These are phyloP conservation scores for Leptinotarsa defecta DNA, from an alignment of 1,140 invertebrate genomes.

Conservation along the genomic window DNA sequence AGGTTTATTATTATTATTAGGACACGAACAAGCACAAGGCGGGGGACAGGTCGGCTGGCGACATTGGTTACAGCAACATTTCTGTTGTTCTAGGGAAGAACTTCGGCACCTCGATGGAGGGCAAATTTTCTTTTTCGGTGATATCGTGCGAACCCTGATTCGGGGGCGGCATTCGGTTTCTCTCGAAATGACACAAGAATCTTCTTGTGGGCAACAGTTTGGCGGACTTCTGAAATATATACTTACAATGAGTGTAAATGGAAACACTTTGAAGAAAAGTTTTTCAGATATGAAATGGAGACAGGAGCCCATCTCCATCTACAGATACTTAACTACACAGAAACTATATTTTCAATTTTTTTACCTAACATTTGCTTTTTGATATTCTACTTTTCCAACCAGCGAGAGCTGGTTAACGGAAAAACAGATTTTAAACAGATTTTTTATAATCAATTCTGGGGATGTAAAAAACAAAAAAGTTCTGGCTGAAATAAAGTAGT, in stretches of 20 bases:
- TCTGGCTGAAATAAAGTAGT: too few species aligned
- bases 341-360: too few species aligned
- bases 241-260: background rate
- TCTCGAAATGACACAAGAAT: background rate
- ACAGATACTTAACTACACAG: too few species aligned
- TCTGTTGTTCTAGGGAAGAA: slow-evolving; percentile 20
- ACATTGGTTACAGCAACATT: slow-evolving; percentile 22
- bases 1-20: background rate
- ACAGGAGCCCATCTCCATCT: too few species aligned
- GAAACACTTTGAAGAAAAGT: too few species aligned
- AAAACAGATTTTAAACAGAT: too few species aligned
- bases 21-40: slow-evolving; percentile 18
- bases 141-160: slow-evolving; percentile 12
- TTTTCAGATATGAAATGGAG: too few species aligned
- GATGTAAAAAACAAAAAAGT: too few species aligned
- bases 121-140: background rate
- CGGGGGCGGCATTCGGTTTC: background rate
- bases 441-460: too few species aligned
- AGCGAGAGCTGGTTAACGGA: too few species aligned
- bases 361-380: too few species aligned
- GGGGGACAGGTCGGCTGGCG: slow-evolving; percentile 21
- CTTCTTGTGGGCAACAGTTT: background rate
- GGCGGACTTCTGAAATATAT: background rate
- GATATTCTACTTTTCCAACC: too few species aligned
- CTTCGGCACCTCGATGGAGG: background rate